A percentile compares a stretch with the other conserved stretches of the same genome.
Conservation (phyloP, 2,113 vertebrate species). For the Eolophus roseicapilla region DNA sequence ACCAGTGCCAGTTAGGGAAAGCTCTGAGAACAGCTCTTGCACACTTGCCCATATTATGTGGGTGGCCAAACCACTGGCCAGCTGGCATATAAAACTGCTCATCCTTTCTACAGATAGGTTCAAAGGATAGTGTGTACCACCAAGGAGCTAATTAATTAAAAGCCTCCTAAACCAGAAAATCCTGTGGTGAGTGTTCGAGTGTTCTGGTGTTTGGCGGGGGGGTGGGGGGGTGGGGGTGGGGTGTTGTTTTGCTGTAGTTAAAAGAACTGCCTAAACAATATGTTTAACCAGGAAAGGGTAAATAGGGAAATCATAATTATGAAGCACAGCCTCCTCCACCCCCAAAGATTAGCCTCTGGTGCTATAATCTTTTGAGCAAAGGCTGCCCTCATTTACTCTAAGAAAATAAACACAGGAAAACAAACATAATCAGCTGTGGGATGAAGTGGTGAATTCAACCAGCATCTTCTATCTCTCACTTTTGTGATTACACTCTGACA, state of each 20-base stretch:
- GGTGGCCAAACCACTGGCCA: background rate
- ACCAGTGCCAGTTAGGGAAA: background rate
- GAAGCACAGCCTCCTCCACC: background rate
- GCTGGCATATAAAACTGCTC: background rate
- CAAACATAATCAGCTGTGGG: background rate
- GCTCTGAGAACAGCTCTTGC: background rate
- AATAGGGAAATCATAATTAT: background rate
- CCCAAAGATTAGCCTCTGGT: background rate
- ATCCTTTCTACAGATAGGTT: background rate
- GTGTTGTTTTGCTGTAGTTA: background rate
- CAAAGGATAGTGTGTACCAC: background rate
- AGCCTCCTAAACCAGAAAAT: background rate
- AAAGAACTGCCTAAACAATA: background rate
- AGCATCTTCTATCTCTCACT: background rate
- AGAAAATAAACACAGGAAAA: background rate
- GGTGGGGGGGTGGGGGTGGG: accelerated
- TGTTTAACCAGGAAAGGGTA: background rate
- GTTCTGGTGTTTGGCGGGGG: background rate
- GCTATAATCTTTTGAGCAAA: background rate
- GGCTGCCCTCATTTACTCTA: background rate
- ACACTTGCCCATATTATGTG: background rate
- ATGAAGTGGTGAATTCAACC: background rate
- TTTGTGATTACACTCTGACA: background rate
- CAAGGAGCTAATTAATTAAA: background rate
- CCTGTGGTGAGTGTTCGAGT: too few species aligned